Evolutionary conservation across 2,797 vertebrate species (phyloP).

Genomic region (Steatocranus sp.): DNA sequence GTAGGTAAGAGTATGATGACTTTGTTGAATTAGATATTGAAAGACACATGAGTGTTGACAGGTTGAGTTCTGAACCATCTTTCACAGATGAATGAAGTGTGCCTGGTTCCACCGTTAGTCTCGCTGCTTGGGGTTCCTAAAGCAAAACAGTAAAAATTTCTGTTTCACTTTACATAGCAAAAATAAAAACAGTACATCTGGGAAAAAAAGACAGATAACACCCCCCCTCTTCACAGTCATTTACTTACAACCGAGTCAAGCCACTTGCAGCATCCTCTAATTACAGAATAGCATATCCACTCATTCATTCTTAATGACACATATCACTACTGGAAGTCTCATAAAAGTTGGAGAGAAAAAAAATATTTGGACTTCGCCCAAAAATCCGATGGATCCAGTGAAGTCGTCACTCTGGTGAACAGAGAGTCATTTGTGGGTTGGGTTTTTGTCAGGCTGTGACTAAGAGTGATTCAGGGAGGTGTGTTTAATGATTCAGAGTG

Average conservation of each 20-base stretch:
- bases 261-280: conserved; percentile 37
- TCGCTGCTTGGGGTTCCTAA: neutral
- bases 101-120: neutral
- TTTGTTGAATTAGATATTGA: conserved; percentile 1
- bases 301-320: conserved; percentile 49
- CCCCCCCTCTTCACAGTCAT: neutral
- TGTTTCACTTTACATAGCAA: conserved; percentile 21
- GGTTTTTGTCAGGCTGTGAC: conserved; percentile 47
- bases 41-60: neutral
- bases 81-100: neutral
- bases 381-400: conserved; percentile 27
- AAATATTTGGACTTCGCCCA: conserved; percentile 19
- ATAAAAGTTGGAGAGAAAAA: conserved; percentile 55
- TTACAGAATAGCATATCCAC: conserved; percentile 40
- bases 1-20: neutral
- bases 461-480: conserved; percentile 50
- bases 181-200: neutral
- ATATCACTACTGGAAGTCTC: conserved; percentile 50
- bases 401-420: conserved; percentile 50
- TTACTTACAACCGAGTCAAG: conserved; percentile 15
- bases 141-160: neutral
- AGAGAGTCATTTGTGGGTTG: conserved; percentile 40
- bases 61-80: neutral
- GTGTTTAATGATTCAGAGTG: conserved; percentile 54
- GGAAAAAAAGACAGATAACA: neutral